Evolutionary conservation across 2,888 invertebrate species (phyloP).

Genomic region (Rhogogaster chlorosoma): DNA sequence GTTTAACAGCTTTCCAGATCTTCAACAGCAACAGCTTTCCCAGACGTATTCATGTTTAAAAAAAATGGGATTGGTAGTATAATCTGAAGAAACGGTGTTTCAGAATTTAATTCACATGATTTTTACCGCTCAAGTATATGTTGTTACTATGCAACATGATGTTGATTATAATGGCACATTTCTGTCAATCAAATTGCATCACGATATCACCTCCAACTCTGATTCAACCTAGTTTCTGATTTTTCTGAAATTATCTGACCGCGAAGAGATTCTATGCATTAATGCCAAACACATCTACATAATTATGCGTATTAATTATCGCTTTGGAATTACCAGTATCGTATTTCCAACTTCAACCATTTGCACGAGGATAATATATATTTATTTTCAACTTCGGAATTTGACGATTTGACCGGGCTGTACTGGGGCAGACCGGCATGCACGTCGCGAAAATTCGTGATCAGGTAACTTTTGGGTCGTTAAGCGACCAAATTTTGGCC

Average conservation of each 20-base stretch:
- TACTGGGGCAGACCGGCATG: background rate
- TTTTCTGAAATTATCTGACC: background rate
- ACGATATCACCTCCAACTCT: background rate
- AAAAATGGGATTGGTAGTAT: background rate
- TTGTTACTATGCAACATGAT: background rate
- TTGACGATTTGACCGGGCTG: background rate
- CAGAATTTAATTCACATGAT: background rate
- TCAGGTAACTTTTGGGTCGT: constrained; percentile 20
- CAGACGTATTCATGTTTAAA: background rate
- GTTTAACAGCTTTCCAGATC: background rate
- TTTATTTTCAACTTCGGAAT: background rate
- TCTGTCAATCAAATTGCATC: background rate
- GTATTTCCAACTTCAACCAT: background rate
- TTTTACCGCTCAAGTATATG: background rate
- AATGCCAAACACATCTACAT: background rate
- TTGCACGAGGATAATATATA: background rate
- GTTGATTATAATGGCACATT: background rate
- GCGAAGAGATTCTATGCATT: background rate
- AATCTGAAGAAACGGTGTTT: background rate
- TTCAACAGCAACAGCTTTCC: no score
- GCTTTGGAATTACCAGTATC: background rate
- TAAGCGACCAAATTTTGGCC: constrained; percentile 25
- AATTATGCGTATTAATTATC: background rate
- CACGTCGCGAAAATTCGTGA: background rate
- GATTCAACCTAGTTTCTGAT: background rate